Evolutionary conservation across 2,797 vertebrate species (phyloP), one percentile per base, ranked within the genome.

Genomic region (Pangasius macronema): DNA sequence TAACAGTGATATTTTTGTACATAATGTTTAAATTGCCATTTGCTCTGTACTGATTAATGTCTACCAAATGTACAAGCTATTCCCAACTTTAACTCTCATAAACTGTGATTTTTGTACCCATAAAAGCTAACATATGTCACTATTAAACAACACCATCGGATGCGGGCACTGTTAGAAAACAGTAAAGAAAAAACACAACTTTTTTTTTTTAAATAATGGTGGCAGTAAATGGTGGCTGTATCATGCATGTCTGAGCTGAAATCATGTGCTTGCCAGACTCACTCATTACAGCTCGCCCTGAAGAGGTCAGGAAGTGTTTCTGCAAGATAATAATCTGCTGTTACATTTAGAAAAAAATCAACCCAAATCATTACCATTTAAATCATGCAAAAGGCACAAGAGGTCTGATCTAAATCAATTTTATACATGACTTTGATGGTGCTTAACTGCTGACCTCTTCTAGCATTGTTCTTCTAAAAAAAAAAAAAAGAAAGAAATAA

Each of bases 231-330:
- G 18, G 46, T 51, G 63, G 27, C 80, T n/a, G 80, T 16, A n/a
- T 49, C 39, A 8, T 33, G 16, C 86, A 75, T 49, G 27, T 57
- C 63, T 7, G 30, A 36, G 65, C 49, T 81, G 59, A 77, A 63
- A 36, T 73, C 70, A n/a, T 24, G 55, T 72, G 65, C 61, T 68
- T 55, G 59, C 49, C 49, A 68, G 57, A 65, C 46, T 73, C 27
- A 20, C 79, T 88, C 87, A 76, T 85, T 81, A 85, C 46, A 88
- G 46, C 79, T 85, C 77, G 68, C 57, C 84, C 79, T 53, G 51
- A 83, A 88, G 84, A 82, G 77, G 33, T 61, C 84, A 88, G 84
- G 87, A 85, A 85, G 83, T 55, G 83, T 75, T 80, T 82, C 65
- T 85, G 42, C 11, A n/a, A 85, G 87, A 88, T 88, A 42, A 33